Base-by-base conservation (phyloP, 2,113 vertebrate species). In the Myrmecobius fasciatus region DNA sequence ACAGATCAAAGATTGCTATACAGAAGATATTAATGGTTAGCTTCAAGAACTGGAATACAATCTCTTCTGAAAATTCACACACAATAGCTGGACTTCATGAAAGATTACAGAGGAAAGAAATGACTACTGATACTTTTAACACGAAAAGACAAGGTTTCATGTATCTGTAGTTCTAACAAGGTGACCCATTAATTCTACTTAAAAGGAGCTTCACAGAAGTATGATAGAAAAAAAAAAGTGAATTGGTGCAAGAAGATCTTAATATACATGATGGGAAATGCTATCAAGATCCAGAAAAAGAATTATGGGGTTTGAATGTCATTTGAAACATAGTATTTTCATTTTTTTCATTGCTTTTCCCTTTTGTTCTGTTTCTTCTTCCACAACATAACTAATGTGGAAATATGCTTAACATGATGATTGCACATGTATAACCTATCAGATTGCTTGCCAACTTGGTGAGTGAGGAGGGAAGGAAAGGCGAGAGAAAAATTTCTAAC, bases 121-220 rank as follows among this genome's bases (percentile, higher is more conserved):
- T 31, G 91, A 52, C 49, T 92, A 89, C 94, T 95, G 89, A 12
- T 91, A 93, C 17, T 94, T 89, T 48, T 75, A 93, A n/a, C 47
- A 43, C 56, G 91, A 90, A 22, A 22, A 75, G 60, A 60, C 36
- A 83, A 43, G n/a, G 67, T 83, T 83, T 43, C 7, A 24, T 83
- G 20, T n/a, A 83, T 43, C 11, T 67, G 60, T 67, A 36, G 31
- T 5, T 67, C 20, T 83, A 83, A 83, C 17, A 43, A 26, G n/a
- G 25, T 92, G 47, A 89, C 25, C 90, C 92, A 94, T 93, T 6
- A 43, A 8, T 1, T 46, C 26, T 90, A 48, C 54, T 47, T 17
- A 89, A 75, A 52, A 93, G 25, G 92, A 26, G 91, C 0, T 91
- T 96, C 43, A 24, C 7, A 22, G 53, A 0, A 95, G 83, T 28